A percentile compares a stretch with the other conserved stretches of the same genome.
phyloP scores from a whole-genome alignment of 2,888 invertebrate species.

The Malacosoma neustria region DNA sequence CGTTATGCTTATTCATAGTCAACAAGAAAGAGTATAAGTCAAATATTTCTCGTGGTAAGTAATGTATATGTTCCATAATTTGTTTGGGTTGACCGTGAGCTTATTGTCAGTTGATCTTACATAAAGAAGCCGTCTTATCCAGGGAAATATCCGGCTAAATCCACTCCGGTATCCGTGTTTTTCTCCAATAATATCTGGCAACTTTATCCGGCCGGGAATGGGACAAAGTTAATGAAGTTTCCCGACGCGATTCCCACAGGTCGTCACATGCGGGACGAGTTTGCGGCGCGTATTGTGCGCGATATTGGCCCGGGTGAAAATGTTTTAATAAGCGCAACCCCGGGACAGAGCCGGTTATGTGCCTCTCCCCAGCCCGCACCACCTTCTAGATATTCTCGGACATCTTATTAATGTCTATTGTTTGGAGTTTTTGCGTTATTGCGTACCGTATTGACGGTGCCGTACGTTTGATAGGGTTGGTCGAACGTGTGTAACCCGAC shows the following conservation, averaged over 20 bases:
- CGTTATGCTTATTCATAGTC: too few species aligned
- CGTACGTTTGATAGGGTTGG: not conserved
- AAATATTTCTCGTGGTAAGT: too few species aligned
- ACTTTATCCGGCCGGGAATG: constrained; percentile 13
- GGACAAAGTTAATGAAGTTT: constrained; percentile 72
- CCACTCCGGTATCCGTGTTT: not conserved
- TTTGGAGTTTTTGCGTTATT: constrained; percentile 68
- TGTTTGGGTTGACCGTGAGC: too few species aligned
- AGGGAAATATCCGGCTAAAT: not conserved
- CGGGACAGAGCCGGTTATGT: constrained; percentile 32
- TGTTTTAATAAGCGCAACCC: constrained; percentile 74
- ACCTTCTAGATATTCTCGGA: constrained; percentile 24
- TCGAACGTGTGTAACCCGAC: not conserved
- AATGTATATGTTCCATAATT: too few species aligned
- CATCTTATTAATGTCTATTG: constrained; percentile 72
- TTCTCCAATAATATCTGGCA: not conserved
- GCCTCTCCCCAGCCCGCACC: not conserved
- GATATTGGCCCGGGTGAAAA: constrained; percentile 65
- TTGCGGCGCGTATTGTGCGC: constrained; percentile 69
- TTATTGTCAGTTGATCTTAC: too few species aligned
- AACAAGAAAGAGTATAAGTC: too few species aligned
- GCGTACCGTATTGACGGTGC: constrained; percentile 36
- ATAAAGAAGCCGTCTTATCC: not conserved
- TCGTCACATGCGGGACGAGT: constrained; percentile 70
- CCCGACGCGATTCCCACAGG: constrained; percentile 73